A percentile compares a stretch with the other conserved stretches of the same genome.
phyloP scores from a whole-genome alignment of 2,888 invertebrate genomes.

The Drosophila subsilvestris region DNA sequence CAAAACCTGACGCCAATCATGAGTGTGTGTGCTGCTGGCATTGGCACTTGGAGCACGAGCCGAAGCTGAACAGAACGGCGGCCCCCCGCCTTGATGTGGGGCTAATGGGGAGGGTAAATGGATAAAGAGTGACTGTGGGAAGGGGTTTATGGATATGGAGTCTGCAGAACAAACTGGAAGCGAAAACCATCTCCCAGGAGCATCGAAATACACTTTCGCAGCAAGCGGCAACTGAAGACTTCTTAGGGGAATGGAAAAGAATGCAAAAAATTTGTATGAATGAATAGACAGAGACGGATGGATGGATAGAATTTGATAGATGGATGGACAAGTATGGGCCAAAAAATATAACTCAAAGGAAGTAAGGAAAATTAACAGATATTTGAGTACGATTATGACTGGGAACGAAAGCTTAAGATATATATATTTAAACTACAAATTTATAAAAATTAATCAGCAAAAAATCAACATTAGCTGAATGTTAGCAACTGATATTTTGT shows the following conservation, averaged over 20 bases:
- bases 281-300: too few relatives aligned
- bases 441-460: too few relatives aligned
- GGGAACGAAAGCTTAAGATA: too few relatives aligned
- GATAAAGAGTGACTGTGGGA: not conserved
- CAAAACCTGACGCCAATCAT: constrained; percentile 79
- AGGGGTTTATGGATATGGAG: not conserved
- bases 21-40: constrained; percentile 9
- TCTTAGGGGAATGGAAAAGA: not conserved
- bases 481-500: too few relatives aligned
- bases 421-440: too few relatives aligned
- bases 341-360: too few relatives aligned
- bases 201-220: constrained; percentile 1
- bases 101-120: not conserved
- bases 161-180: not conserved
- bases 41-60: constrained; percentile 1
- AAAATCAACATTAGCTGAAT: too few relatives aligned
- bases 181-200: not conserved
- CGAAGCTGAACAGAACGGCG: not conserved
- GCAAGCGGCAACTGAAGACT: not conserved
- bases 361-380: not conserved
- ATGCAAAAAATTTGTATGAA: too few relatives aligned
- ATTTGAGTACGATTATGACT: not conserved
- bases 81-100: not conserved
- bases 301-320: not conserved
- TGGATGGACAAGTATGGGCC: not conserved